phyloP scores from a whole-genome alignment of 2,888 invertebrate species.

The Ramazzottius varieornatus region DNA sequence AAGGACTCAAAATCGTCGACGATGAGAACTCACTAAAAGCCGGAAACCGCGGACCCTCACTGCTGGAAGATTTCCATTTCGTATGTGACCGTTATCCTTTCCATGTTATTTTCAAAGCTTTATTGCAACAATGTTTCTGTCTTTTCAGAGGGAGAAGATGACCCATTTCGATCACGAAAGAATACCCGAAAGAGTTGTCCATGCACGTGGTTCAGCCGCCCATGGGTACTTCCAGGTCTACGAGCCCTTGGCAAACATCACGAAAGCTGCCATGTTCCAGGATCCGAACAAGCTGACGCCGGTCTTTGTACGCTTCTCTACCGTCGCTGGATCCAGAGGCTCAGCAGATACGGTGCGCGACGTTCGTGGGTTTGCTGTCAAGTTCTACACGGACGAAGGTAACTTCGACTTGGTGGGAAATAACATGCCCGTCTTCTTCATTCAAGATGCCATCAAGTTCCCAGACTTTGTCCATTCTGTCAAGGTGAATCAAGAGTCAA shows the following conservation, averaged over 20 bases:
- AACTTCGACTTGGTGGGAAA: constrained; percentile 30
- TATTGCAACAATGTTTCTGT: too few species aligned
- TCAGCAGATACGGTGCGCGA: constrained; percentile 29
- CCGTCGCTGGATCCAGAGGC: constrained; percentile 26
- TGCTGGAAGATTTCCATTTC: not conserved
- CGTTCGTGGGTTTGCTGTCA: constrained; percentile 28
- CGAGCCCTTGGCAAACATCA: constrained; percentile 21
- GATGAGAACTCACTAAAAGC: not conserved
- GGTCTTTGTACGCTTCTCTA: constrained; percentile 20
- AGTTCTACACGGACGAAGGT: constrained; percentile 29
- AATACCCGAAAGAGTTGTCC: constrained; percentile 81
- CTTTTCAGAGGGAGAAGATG: not conserved
- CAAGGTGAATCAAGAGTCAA: not conserved
- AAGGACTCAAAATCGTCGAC: not conserved
- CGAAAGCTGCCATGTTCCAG: constrained; percentile 21
- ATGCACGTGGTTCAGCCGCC: constrained; percentile 59
- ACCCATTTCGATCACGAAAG: constrained; percentile 56
- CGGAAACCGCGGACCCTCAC: not conserved
- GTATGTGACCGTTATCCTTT: too few species aligned
- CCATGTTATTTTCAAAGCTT: too few species aligned
- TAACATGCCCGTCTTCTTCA: constrained; percentile 30
- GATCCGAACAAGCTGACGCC: constrained; percentile 22
- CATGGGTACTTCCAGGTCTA: constrained; percentile 24
- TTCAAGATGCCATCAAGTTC: constrained; percentile 26
- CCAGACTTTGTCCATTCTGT: constrained; percentile 6